Evolutionary conservation across 2,797 vertebrate genomes (phyloP), one percentile per base, ranked within the genome.

Genomic region (Chrosomus eos): DNA sequence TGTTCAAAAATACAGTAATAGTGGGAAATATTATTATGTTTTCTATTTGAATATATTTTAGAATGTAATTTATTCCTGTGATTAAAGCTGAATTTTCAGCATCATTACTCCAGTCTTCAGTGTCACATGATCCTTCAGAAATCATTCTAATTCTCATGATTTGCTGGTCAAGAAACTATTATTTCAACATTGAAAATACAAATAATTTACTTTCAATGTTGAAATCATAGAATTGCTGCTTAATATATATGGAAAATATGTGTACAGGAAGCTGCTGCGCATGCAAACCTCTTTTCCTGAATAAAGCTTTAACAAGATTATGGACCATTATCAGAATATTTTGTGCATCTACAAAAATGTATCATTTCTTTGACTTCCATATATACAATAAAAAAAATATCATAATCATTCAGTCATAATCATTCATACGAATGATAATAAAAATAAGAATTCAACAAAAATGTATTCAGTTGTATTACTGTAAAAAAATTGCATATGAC

Each of bases 391-490:
- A n/a, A 70, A n/a, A 70, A 40, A 58, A n/a, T 31, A 55, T 55
- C 18, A 21, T 77, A 40, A 43, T 62, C 38, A 64, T 78, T 78
- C 40, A 76, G 36, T 64, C 62, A 64, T 77, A 77, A 9, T 55
- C 13, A 40, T n/a, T 51, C 13, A 28, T 73, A 33, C 3, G 5
- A 55, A 33, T 31, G 19, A 53, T 33, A 74, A 33, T 33, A 74
- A 64, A 64, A 31, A 55, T 38, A 55, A 58, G 13, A 9, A 60
- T 31, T 62, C 5, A 31, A 19, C 38, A 28, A 77, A 77, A 62
- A 40, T 19, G 9, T 16, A 13, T 62, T 28, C 55, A 51, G 71
- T 19, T 76, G 31, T 45, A 28, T 72, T 72, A 72, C 23, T 71
- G 23, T 23, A 33, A 7, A 55, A 3, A 60, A 60, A 26, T 16